Percentiles rank a stretch among this genome's conserved stretches.
phyloP scores from a whole-genome alignment of 2,797 vertebrate genomes.

The Phalloptychus januarius region DNA sequence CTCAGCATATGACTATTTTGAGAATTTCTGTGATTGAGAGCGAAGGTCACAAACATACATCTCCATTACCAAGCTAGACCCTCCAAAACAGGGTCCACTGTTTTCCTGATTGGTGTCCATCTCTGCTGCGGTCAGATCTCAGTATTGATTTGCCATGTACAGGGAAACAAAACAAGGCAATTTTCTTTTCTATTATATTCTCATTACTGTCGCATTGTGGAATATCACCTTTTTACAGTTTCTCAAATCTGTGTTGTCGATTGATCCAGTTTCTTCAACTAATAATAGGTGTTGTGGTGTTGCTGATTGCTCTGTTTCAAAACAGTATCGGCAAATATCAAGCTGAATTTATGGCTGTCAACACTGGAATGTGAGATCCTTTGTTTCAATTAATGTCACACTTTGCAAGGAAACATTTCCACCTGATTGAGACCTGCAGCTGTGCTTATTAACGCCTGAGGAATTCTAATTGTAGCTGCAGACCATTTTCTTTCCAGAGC shows the following conservation, averaged over 20 bases:
- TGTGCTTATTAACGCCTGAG: constrained; percentile 61
- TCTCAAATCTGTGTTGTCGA: constrained; percentile 46
- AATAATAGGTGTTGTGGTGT: constrained; percentile 32
- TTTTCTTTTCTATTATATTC: constrained; percentile 77
- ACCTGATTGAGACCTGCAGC: constrained; percentile 60
- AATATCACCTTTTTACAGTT: constrained; percentile 52
- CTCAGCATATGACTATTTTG: constrained; percentile 44
- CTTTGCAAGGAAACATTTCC: constrained; percentile 48
- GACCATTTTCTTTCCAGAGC: constrained; percentile 45
- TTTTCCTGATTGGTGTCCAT: constrained; percentile 55
- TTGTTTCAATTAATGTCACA: constrained; percentile 49
- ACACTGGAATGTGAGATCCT: constrained; percentile 24
- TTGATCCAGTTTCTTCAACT: constrained; percentile 54
- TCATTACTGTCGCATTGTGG: constrained; percentile 71
- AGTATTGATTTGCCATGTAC: constrained; percentile 64
- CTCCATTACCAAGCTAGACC: constrained; percentile 62
- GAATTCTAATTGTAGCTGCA: constrained; percentile 68
- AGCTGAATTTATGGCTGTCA: constrained; percentile 29
- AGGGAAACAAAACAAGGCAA: constrained; percentile 68
- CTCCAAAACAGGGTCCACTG: constrained; percentile 22
- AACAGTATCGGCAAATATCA: constrained; percentile 22
- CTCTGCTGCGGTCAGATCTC: constrained; percentile 52
- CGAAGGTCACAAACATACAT: constrained; percentile 69
- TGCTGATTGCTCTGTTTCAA: constrained; percentile 35
- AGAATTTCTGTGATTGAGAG: constrained; percentile 77